Evolutionary conservation across 2,113 vertebrate species (phyloP), one percentile per base, ranked within the genome.

Genomic region (Caranx melampygus): DNA sequence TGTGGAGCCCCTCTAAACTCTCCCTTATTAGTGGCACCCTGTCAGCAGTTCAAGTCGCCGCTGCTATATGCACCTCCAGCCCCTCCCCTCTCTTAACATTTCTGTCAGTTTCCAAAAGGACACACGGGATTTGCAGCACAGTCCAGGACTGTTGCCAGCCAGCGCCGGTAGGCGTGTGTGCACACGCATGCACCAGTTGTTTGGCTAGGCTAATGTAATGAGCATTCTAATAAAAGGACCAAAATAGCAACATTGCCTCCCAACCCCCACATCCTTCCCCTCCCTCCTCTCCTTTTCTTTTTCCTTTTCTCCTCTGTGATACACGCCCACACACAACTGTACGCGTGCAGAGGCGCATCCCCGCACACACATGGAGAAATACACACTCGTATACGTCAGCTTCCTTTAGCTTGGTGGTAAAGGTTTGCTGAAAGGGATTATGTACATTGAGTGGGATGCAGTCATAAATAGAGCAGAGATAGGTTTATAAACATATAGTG

Each of bases 391-490:
- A 55, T 82, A 88, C 72, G 70, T 91, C 85, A 84, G 65, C 86
- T 70, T 87, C 75, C 75, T 83, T 81, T 10, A 61, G 72, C 65
- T 65, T 7, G 54, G 54, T 42, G 74, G 62, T 77, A 74, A 75
- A 77, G 85, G 75, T 88, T 82, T 55, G 52, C 79, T 75, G 75
- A 84, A 74, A 83, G 80, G 84, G 87, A 91, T 91, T 91, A 86
- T 89, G 83, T 84, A 66, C 84, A 72, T 79, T 68, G 82, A 90
- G 89, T 90, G 83, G 89, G 89, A 72, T 34, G 89, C 75, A 42
- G 84, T 78, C 83, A 33, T 66, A 92, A 92, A 92, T 94, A 91
- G 85, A 85, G 85, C 79, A 69, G 63, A 59, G 70, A 89, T 90
- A 62, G 57, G 69, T 90, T 88, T 91, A 64, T 89, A 89, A 91